Conservation (phyloP, 2,797 vertebrate species). For the Melanotaenia maccullochi region DNA sequence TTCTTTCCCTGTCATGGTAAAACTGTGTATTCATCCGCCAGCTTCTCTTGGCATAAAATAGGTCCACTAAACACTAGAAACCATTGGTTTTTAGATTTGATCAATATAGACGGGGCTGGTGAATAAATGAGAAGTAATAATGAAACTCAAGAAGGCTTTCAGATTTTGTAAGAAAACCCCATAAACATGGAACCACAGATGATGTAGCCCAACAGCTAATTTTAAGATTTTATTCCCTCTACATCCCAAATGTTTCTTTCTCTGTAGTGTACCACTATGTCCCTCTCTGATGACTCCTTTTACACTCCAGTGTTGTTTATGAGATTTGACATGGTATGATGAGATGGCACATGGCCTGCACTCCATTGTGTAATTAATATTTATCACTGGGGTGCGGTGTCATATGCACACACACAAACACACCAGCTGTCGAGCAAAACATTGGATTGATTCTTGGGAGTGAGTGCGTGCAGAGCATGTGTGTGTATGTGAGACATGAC, state of each 20-base stretch:
- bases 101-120: constrained; percentile 24
- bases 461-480: constrained; percentile 2
- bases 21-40: constrained; percentile 75
- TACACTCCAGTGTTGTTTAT: constrained; percentile 49
- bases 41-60: constrained; percentile 68
- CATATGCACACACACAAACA: constrained; percentile 28
- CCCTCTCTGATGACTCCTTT: constrained; percentile 22
- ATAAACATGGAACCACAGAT: neutral
- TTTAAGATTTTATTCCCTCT: constrained; percentile 13
- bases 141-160: constrained; percentile 2
- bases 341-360: constrained; percentile 68
- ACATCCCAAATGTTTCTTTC: neutral
- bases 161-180: constrained; percentile 3
- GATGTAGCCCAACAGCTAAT: neutral
- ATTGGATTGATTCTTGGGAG: constrained; percentile 18
- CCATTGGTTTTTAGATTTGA: neutral
- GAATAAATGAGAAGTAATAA: constrained; percentile 13
- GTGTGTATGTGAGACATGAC: constrained; percentile 21
- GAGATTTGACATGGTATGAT: constrained; percentile 69
- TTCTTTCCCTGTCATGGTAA: constrained; percentile 63
- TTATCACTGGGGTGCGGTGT: constrained; percentile 53
- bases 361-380: constrained; percentile 80
- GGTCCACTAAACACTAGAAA: constrained; percentile 36
- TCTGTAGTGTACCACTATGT: constrained; percentile 6
- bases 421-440: constrained; percentile 16